These are phyloP conservation scores for Ephydatia muelleri DNA, from an alignment of 37 sponge, comb jelly and placozoan species.

Conservation along the genomic window DNA sequence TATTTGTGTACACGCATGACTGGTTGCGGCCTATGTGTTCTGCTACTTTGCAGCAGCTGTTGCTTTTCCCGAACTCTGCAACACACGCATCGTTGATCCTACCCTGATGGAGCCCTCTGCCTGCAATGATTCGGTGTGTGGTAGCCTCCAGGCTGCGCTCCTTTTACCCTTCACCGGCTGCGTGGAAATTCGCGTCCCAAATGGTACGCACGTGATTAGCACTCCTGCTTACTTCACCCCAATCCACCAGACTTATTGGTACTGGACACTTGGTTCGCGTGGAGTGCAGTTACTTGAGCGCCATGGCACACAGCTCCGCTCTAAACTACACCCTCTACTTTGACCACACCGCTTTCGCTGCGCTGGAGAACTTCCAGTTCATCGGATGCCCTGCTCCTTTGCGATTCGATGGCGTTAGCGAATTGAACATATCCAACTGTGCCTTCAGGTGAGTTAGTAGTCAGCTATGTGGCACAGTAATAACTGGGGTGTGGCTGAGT, in stretches of 20 bases:
- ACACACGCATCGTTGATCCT: background rate
- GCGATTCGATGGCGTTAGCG: constrained; percentile 20
- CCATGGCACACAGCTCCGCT: too few relatives aligned
- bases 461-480: too few relatives aligned
- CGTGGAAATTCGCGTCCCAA: background rate
- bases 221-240: too few relatives aligned
- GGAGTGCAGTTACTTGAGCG: too few relatives aligned
- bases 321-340: constrained; percentile 36
- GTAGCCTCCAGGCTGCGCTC: background rate
- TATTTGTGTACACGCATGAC: too few relatives aligned
- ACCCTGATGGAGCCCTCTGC: background rate
- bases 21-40: too few relatives aligned
- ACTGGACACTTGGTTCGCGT: too few relatives aligned
- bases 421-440: constrained; percentile 21
- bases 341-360: background rate
- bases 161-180: background rate
- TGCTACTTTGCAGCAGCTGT: background rate
- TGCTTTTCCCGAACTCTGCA: background rate
- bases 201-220: too few relatives aligned
- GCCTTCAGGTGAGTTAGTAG: constrained; percentile 24
- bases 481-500: too few relatives aligned
- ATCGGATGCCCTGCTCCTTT: constrained; percentile 27
- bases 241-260: too few relatives aligned
- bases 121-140: background rate
- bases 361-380: constrained; percentile 13